Evolutionary conservation across 2,113 vertebrate species (phyloP), one percentile per base, ranked within the genome.

Genomic region (Hemichromis elongatus): DNA sequence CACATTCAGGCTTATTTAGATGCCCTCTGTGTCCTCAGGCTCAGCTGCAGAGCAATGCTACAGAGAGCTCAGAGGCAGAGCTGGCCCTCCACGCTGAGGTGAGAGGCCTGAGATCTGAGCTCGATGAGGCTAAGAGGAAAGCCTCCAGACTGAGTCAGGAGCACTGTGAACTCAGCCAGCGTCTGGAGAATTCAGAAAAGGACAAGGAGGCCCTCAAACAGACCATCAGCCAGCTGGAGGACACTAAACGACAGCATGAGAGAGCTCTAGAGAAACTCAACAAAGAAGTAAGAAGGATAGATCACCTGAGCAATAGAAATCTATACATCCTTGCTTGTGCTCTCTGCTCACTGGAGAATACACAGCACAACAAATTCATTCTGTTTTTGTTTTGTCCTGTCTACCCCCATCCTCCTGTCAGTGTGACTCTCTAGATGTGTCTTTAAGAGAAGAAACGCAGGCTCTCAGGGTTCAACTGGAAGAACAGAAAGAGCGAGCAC

Each of bases 401-500:
- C 33, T 33, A 16, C n/a, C 14, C 28, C 7, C 11, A 5, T 19
- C 26, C n/a, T 47, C 35, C 28, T 30, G 1, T 42, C 87, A 99
- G 98, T 92, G 97, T 56, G 97, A 97, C 79, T 94, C 96, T 84
- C 95, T 98, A 88, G 85, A 95, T 0, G 42, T 82, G 1, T 96
- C 97, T 42, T 98, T 97, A 0, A 96, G 94, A 81, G 94, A 95
- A 63, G 96, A 97, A 2, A 83, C 95, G 28, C 94, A 95, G 13
- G 35, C 50, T 35, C 94, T 99, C 47, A 95, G 93, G 85, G 53
- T 91, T 3, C 98, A 99, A 92, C 93, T 99, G 94, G 98, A 99
- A 45, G 98, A 99, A 73, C 97, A 97, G 52, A 97, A 95, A 90
- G 98, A 98, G 79, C 96, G 96, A 77, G 94, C 97, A 2, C 97